phyloP scores from a whole-genome alignment of 2,113 vertebrate species.

The Pseudolaguvia tuberculata region DNA sequence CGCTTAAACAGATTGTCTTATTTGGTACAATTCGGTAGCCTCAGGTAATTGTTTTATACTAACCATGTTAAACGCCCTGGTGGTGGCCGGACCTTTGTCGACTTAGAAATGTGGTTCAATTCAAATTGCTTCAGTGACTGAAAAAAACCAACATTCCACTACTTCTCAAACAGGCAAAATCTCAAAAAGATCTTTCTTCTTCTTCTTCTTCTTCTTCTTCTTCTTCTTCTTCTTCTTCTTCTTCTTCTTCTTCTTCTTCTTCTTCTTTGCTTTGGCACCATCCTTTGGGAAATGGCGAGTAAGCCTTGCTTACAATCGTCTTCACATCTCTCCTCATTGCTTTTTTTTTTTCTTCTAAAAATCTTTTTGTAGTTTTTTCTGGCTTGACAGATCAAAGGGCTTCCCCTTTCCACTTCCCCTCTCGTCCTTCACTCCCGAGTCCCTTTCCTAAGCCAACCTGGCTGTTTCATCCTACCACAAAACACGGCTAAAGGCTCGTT shows the following conservation, averaged over 20 bases:
- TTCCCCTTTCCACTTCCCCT: constrained; percentile 54
- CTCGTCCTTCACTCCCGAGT: constrained; percentile 29
- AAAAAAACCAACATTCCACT: constrained; percentile 56
- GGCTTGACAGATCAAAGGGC: constrained; percentile 72
- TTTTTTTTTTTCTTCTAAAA: no score
- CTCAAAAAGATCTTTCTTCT: constrained; percentile 62
- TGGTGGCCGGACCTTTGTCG: constrained; percentile 61
- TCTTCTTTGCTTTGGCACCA: constrained; percentile 45
- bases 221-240: no score
- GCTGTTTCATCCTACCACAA: constrained; percentile 53
- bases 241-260: no score
- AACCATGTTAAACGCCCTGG: constrained; percentile 58
- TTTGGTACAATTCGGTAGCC: constrained; percentile 53
- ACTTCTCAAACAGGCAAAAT: constrained; percentile 62
- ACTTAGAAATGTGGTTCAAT: constrained; percentile 64
- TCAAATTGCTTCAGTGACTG: constrained; percentile 71
- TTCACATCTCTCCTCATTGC: constrained; percentile 51
- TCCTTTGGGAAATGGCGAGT: constrained; percentile 60
- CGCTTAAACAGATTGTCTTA: constrained; percentile 65
- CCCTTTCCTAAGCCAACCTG: constrained; percentile 34
- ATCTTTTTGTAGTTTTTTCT: constrained; percentile 56
- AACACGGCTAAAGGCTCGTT: constrained; percentile 54
- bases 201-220: no score
- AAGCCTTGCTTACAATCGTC: constrained; percentile 65
- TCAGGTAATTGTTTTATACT: constrained; percentile 58